Base-by-base conservation (phyloP, 2,113 vertebrate species). In the Cololabis saira region DNA sequence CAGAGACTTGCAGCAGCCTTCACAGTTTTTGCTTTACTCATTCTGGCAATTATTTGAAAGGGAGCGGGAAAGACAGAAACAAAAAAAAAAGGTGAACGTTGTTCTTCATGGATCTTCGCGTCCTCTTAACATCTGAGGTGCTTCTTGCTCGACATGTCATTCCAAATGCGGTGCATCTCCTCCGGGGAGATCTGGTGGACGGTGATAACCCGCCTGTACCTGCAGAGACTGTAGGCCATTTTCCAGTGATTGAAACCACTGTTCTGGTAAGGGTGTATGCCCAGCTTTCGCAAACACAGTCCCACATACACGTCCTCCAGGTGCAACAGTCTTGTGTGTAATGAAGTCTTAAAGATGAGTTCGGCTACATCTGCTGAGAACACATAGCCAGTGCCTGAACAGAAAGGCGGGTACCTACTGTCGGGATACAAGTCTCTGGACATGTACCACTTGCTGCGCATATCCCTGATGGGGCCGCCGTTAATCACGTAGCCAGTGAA, bases 241-340 rank as follows among this genome's bases (percentile, higher is more conserved):
- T 99, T 99, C 97, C 98, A 98, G 91, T 99, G 97, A 92, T 99
- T 99, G 83, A 99, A 99, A 78, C 96, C 98, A 91, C 96, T 99
- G 95, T 99, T 99, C 92, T 99, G 98, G 90, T 97, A 99, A 52
- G 98, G 98, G 82, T 99, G 98, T 71, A 99, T 98, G 67, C 96
- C 97, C 73, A 99, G 88, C 86, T 99, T 99, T 44, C 96, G 93
- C 82, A 99, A 94, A 90, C 98, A 99, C 77, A 99, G 87, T 74
- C 98, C 98, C 61, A 99, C 98, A 0, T 99, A 99, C 12, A 99
- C 98, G 0, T 99, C 98, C 91, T 99, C 98, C 62, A 99, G 94
- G 80, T 98, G 97, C 80, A 99, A 94, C 76, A 99, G 95, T 88
- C 95, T 95, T 16, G 97, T 99, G 52, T 98, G 97, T 56, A 98